phyloP scores from a whole-genome alignment of 2,888 invertebrate species.

The Pachymerium ferrugineum region DNA sequence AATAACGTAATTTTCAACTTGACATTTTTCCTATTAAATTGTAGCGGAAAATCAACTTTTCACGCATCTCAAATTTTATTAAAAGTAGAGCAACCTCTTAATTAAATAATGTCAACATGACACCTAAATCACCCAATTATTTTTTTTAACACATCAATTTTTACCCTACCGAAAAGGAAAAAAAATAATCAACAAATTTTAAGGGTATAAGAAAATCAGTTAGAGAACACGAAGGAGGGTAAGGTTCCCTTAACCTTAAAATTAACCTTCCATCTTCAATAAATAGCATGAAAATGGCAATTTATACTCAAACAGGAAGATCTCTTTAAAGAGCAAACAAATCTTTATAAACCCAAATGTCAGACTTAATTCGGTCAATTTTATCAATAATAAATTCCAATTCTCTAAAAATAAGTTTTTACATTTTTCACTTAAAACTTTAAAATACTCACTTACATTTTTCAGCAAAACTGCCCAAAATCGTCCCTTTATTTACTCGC shows the following conservation, averaged over 20 bases:
- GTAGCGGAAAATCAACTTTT: background rate
- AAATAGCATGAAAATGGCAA: background rate
- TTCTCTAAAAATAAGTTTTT: no score
- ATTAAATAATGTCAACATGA: background rate
- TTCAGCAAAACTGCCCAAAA: no score
- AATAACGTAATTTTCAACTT: no score
- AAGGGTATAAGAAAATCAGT: no score
- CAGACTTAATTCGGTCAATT: no score
- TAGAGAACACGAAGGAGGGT: no score
- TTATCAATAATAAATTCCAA: no score
- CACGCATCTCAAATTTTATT: background rate
- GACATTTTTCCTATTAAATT: background rate
- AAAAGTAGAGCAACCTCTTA: background rate
- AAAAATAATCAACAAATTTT: background rate
- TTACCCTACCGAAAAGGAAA: background rate
- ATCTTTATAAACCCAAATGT: background rate
- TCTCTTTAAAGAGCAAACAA: background rate
- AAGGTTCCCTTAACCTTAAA: background rate
- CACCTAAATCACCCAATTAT: background rate
- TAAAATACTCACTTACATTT: no score
- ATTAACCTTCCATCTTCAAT: background rate
- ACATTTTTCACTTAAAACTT: no score
- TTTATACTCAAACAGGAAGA: background rate
- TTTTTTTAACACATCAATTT: background rate
- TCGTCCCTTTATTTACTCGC: background rate